These are phyloP conservation scores for Cataglyphis cursor DNA, from an alignment of 2,888 invertebrate genomes.

Conservation along the genomic window DNA sequence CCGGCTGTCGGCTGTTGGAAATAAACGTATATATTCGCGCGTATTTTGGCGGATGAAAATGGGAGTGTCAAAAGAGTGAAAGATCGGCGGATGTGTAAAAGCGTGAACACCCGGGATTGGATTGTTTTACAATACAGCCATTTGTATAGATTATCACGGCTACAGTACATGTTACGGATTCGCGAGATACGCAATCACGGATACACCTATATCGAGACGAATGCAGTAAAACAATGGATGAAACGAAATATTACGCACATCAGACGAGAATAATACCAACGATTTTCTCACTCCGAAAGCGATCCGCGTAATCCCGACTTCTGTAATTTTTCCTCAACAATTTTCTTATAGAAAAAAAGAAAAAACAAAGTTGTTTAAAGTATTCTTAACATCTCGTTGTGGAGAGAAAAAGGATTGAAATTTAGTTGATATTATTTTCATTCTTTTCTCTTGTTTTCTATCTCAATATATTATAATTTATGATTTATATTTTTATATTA, in stretches of 20 bases:
- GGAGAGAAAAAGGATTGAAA: not conserved
- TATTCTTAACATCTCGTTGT: constrained; percentile 14
- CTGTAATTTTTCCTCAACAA: not conserved
- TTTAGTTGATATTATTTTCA: not conserved
- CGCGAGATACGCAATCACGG: not conserved
- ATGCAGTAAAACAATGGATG: not conserved
- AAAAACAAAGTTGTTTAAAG: not conserved
- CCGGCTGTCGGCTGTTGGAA: constrained; percentile 30
- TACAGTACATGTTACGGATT: not conserved
- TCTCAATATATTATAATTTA: not conserved
- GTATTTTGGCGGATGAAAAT: constrained; percentile 27
- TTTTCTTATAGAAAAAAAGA: not conserved
- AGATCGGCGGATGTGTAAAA: not conserved
- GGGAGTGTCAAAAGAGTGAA: not conserved
- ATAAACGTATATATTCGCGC: constrained; percentile 24
- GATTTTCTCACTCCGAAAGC: not conserved
- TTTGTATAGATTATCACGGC: constrained; percentile 29
- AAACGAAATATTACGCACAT: not conserved
- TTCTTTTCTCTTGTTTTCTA: constrained; percentile 30
- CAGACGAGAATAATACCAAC: not conserved
- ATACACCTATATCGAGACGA: not conserved
- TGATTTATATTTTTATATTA: constrained; percentile 19
- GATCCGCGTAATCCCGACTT: not conserved
- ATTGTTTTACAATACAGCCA: constrained; percentile 29
- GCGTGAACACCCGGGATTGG: not conserved